Conservation (phyloP, 2,113 vertebrate species). For the Otus sunia region DNA sequence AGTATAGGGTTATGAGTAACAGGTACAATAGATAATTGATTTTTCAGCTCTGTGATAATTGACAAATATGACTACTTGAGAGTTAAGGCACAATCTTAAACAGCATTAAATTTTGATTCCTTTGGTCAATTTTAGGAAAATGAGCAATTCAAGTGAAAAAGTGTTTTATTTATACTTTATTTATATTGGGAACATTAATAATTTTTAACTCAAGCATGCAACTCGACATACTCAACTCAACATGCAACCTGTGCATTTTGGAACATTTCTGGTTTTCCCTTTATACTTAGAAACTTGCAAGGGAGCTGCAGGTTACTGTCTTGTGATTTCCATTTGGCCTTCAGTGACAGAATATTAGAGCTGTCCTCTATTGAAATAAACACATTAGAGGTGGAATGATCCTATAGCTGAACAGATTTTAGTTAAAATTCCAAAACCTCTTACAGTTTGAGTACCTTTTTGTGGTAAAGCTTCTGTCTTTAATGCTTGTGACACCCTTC, state of each 20-base stretch:
- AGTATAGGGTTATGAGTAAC: not conserved
- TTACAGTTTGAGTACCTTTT: not conserved
- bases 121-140: not conserved
- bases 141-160: not conserved
- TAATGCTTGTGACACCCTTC: not conserved
- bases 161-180: not conserved
- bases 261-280: not conserved
- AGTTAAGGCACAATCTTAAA: not conserved
- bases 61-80: not conserved
- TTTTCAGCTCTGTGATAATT: not conserved
- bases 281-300: not conserved
- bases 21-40: not conserved
- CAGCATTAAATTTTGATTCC: not conserved
- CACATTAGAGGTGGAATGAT: not conserved
- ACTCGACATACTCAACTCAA: no score
- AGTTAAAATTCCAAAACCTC: not conserved
- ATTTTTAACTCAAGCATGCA: not conserved
- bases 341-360: not conserved
- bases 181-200: not conserved
- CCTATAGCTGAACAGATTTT: not conserved
- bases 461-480: not conserved
- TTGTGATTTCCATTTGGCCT: not conserved
- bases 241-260: not conserved
- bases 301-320: not conserved
- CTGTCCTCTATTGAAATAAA: not conserved